Conservation (phyloP, 2,797 vertebrate genomes). For the Chrysocyon brachyurus region DNA sequence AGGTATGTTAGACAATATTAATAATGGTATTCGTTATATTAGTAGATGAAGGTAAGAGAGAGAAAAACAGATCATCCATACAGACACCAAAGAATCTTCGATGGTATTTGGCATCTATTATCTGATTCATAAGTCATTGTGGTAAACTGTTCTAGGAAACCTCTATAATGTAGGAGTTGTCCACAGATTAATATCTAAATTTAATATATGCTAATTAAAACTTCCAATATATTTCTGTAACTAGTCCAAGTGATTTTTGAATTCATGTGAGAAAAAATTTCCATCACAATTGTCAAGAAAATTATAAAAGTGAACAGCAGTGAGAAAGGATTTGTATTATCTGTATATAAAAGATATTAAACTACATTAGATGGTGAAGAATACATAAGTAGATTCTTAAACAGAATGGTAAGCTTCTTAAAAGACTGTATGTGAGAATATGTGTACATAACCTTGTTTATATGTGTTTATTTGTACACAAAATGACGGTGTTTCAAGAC, state of each 20-base stretch:
- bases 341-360: neutral
- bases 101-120: neutral
- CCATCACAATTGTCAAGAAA: neutral
- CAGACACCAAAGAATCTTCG: neutral
- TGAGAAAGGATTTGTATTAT: neutral
- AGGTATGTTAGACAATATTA: neutral
- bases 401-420: neutral
- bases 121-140: neutral
- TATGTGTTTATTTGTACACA: neutral
- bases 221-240: neutral
- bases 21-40: neutral
- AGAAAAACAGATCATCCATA: neutral
- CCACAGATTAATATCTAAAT: neutral
- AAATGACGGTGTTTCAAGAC: neutral
- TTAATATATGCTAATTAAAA: neutral
- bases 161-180: neutral
- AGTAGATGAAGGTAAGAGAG: neutral
- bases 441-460: neutral
- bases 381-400: neutral
- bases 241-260: neutral
- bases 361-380: neutral
- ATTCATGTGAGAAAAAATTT: neutral
- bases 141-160: neutral
- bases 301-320: slow-evolving; percentile 7
- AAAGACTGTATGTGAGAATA: neutral